Base-by-base conservation (phyloP, 2,113 vertebrate genomes). In the Xyrauchen texanus region DNA sequence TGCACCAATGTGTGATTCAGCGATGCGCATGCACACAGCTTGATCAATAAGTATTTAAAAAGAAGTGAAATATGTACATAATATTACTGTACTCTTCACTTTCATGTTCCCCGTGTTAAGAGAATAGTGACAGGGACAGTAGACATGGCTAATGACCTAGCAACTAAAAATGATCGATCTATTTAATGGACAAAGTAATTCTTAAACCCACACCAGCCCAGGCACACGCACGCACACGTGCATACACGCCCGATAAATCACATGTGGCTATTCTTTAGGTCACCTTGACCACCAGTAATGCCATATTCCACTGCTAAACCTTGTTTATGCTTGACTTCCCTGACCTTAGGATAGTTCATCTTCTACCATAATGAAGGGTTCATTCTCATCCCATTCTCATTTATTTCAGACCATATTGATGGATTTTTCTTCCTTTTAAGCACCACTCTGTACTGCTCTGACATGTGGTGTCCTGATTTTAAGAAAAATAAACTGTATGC, bases 401-500 rank as follows among this genome's bases (percentile, higher is more conserved):
- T 76, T 65, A 53, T 76, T 62, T 34, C 61, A 65, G 49, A 65
- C 45, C 3, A 62, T 49, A 51, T 49, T 60, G 42, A 72, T 12
- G 10, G 4, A 62, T 74, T 74, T 74, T 53, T 12, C 53, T 76
- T 9, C 47, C 21, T 34, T 34, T 34, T 34, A 34, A 8, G 4
- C 44, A 60, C 44, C 42, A 11, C 8, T 61, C 12, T 45, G 4
- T n/a, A 60, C 44, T 34, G 16, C 8, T 61, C 12, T 45, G 12
- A 55, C 13, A 58, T 9, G 21, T 4, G 12, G 13, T 45, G 71
- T 46, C 9, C 15, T 47, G n/a, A 47, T 60, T 60, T 5, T 46
- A 9, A 72, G 69, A 34, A 34, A 34, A 34, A 34, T 1, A 34
- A 34, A 34, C 21, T 34, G 21, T 34, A 34, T 34, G 21, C 21